Conservation (phyloP, 2,888 invertebrate species). For the Drosophila algonquin region DNA sequence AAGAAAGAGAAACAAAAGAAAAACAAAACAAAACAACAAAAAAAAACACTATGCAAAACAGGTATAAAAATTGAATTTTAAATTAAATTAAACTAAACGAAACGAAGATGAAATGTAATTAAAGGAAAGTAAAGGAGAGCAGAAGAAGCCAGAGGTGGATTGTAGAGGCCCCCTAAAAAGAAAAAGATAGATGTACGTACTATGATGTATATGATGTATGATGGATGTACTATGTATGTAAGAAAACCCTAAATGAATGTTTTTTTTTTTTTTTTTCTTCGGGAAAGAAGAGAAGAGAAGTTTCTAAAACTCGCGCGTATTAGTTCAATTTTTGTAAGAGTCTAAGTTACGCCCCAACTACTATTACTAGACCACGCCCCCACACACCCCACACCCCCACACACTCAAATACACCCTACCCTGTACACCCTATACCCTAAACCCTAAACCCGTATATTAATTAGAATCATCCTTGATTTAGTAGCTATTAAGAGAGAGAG, state of each 20-base stretch:
- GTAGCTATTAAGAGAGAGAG: constrained; percentile 2
- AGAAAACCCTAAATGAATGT: constrained; percentile 24
- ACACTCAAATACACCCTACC: constrained; percentile 3
- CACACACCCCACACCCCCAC: constrained; percentile 19
- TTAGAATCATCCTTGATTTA: constrained; percentile 8
- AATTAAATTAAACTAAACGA: constrained; percentile 45
- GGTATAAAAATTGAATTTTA: constrained; percentile 71
- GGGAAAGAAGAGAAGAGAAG: constrained; percentile 41
- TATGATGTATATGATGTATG: constrained; percentile 21
- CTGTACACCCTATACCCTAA: constrained; percentile 23
- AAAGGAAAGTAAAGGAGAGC: constrained; percentile 3
- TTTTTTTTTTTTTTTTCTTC: constrained; percentile 17
- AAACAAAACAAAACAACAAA: background rate
- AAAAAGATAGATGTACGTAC: background rate
- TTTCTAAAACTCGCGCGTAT: constrained; percentile 74
- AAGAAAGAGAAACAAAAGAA: constrained; percentile 14
- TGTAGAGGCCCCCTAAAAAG: background rate
- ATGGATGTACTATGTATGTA: constrained; percentile 7
- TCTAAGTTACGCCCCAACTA: constrained; percentile 59
- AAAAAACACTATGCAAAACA: constrained; percentile 45
- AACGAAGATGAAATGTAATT: constrained; percentile 8
- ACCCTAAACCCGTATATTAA: constrained; percentile 12
- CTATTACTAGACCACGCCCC: constrained; percentile 58
- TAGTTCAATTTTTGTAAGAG: constrained; percentile 72
- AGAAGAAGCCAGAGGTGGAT: constrained; percentile 6